Conservation (phyloP, 2,888 invertebrate species). For the Noctua janthina region DNA sequence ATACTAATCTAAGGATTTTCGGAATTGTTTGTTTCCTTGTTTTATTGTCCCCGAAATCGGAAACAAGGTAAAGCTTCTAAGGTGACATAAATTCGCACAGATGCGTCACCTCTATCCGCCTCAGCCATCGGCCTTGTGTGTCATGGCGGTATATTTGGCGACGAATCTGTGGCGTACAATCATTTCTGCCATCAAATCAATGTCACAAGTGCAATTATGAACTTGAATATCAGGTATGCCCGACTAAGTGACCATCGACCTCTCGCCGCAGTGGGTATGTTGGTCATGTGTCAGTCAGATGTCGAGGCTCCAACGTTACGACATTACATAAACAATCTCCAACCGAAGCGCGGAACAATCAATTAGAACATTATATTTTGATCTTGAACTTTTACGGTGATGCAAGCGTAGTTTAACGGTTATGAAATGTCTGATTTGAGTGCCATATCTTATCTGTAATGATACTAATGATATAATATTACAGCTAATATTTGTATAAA, state of each 20-base stretch:
- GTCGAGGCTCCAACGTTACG: conserved; percentile 49
- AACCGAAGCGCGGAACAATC: conserved; percentile 48
- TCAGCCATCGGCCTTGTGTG: conserved; percentile 44
- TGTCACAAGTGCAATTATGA: conserved; percentile 38
- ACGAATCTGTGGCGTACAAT: neutral
- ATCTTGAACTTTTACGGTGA: conserved; percentile 63
- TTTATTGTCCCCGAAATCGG: conserved; percentile 48
- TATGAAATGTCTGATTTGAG: conserved; percentile 24
- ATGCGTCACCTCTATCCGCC: conserved; percentile 19
- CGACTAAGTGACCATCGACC: conserved; percentile 54
- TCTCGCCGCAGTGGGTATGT: conserved; percentile 27
- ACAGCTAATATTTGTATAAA: neutral
- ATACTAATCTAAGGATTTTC: conserved; percentile 46
- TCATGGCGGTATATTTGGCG: conserved; percentile 5
- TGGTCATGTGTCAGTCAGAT: conserved; percentile 37
- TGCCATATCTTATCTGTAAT: neutral
- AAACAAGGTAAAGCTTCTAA: conserved; percentile 56
- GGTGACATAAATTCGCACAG: conserved; percentile 32
- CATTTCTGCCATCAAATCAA: conserved; percentile 17
- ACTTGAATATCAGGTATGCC: conserved; percentile 45
- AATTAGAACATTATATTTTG: conserved; percentile 57
- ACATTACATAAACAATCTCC: conserved; percentile 48
- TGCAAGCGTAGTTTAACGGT: conserved; percentile 35
- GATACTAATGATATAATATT: conserved; percentile 24
- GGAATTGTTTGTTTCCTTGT: conserved; percentile 48